Base-by-base conservation (phyloP, 2,797 vertebrate species). In the Zenarchopterus dispar region DNA sequence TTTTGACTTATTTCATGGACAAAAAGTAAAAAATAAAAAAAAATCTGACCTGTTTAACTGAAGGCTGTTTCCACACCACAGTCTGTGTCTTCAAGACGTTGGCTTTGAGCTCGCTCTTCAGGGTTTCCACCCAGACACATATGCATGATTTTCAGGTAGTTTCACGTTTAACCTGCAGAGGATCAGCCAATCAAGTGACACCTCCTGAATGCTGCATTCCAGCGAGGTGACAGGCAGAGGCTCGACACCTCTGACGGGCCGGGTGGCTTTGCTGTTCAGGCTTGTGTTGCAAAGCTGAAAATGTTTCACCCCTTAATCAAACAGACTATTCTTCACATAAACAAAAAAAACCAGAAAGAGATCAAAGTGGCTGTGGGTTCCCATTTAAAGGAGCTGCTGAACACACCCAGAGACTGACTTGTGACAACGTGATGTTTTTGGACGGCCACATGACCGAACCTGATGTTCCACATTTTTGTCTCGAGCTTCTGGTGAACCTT, bases 181-280 rank as follows among this genome's bases (percentile, higher is more conserved):
- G 49, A 63, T 62, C 55, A 56, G 56, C 84, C 80, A 84, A 82
- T 80, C 39, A 6, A 2, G 19, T 55, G 21, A 8, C 62, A 10
- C 62, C 47, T 69, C 56, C 68, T 26, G 13, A 39, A 39, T 41
- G 15, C 31, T 5, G 44, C 80, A 80, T 84, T 80, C 75, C 72
- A 65, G 19, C 0, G 0, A 8, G 61, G 60, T 56, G 73, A 62
- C 56, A 60, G 50, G 39, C 11, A 4, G 33, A 67, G 60, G 8
- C 58, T 2, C n/a, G 21, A 6, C 42, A 6, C 42, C 50, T 42
- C 54, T n/a, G 56, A 84, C 85, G 21, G 67, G 86, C 83, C 68
- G 3, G 62, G 67, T 6, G 22, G 75, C 69, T 82, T 36, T 56
- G 56, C 6, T 36, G 63, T 23, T 54, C 23, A 44, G 50, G 47